phyloP scores from a whole-genome alignment of 1,140 invertebrate genomes.

The Formica selysi region DNA sequence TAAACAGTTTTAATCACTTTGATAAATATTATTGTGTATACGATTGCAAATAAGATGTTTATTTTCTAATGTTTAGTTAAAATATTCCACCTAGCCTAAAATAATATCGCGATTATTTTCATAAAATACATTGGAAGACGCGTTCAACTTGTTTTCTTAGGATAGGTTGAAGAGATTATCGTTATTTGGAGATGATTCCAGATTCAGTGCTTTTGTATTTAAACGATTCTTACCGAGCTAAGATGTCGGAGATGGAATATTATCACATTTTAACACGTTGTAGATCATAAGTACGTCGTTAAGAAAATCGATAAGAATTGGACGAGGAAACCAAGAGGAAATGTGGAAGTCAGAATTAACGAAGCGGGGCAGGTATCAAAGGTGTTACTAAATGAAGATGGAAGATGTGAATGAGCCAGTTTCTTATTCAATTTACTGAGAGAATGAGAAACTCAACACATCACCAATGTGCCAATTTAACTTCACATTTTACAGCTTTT shows the following conservation, averaged over 20 bases:
- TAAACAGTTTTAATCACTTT: constrained; percentile 5
- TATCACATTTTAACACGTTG: constrained; percentile 30
- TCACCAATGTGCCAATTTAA: not conserved
- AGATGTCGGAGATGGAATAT: constrained; percentile 14
- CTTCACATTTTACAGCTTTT: not conserved
- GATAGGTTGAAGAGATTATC: not conserved
- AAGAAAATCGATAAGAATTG: constrained; percentile 34
- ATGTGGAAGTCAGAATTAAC: not conserved
- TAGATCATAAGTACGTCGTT: constrained; percentile 32
- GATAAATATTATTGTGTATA: not conserved
- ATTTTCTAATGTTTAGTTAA: not conserved
- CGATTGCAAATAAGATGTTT: too few relatives aligned
- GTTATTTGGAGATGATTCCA: not conserved
- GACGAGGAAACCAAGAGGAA: not conserved
- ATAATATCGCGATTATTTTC: not conserved
- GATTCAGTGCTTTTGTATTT: not conserved
- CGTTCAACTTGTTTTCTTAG: not conserved
- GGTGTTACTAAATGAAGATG: constrained; percentile 13
- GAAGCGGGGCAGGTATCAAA: not conserved
- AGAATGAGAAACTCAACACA: not conserved
- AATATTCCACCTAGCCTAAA: not conserved
- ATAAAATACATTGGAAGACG: not conserved
- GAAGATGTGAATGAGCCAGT: constrained; percentile 1
- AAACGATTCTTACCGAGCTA: not conserved
- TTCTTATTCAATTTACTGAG: constrained; percentile 20